A percentile compares a stretch with the other conserved stretches of the same genome.
These are phyloP conservation scores for Ochotona curzoniae DNA, from an alignment of 2,113 vertebrate species.

Conservation along the genomic window DNA sequence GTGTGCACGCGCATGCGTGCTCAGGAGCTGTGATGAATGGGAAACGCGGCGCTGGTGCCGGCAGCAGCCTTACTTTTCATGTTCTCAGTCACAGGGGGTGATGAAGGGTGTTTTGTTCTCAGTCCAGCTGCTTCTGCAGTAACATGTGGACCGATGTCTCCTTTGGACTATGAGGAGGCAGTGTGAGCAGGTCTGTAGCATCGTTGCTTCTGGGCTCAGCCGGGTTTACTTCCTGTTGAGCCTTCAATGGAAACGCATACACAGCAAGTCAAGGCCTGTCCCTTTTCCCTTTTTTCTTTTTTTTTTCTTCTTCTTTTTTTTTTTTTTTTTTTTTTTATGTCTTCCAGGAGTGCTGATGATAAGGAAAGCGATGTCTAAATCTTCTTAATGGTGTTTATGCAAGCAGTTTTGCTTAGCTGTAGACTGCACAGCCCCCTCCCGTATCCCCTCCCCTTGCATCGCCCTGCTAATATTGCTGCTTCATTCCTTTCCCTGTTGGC, in stretches of 20 bases:
- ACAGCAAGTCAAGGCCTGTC: slow-evolving; percentile 89
- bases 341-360: slow-evolving; percentile 92
- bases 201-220: slow-evolving; percentile 77
- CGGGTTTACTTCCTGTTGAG: slow-evolving; percentile 88
- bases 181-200: slow-evolving; percentile 79
- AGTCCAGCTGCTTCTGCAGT: slow-evolving; percentile 72
- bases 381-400: slow-evolving; percentile 94
- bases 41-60: neutral
- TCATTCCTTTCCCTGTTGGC: slow-evolving; percentile 93
- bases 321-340: slow-evolving; percentile 86
- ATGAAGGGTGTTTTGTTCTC: slow-evolving; percentile 66
- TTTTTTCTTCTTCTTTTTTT: slow-evolving; percentile 46
- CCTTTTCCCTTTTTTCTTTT: slow-evolving; percentile 85
- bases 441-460: slow-evolving; percentile 84
- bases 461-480: slow-evolving; percentile 90
- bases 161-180: slow-evolving; percentile 82
- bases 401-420: slow-evolving; percentile 92
- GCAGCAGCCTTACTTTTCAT: slow-evolving; percentile 61
- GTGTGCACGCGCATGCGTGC: too few relatives aligned
- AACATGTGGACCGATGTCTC: slow-evolving; percentile 85
- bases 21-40: slow-evolving; percentile 24
- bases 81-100: neutral
- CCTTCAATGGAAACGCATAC: slow-evolving; percentile 88
- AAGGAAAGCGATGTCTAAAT: slow-evolving; percentile 93
- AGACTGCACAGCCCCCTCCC: slow-evolving; percentile 85